A percentile compares a stretch with the other conserved stretches of the same genome.
Evolutionary conservation across 2,113 vertebrate species (phyloP).

Genomic region (Nymphicus hollandicus): DNA sequence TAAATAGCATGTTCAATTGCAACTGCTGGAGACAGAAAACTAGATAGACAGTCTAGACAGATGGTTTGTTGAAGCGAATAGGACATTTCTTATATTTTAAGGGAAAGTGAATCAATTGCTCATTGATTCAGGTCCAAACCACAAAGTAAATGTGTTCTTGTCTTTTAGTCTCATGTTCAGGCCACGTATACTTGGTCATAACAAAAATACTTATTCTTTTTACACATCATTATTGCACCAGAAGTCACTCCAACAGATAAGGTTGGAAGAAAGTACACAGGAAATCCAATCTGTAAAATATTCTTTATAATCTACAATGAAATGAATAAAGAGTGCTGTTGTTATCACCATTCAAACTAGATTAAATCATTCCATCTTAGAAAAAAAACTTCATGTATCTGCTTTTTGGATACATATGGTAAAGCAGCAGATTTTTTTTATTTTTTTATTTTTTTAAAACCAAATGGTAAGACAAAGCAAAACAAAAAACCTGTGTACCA

Average conservation of each 20-base stretch:
- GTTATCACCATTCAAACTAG: background rate
- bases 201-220: slow-evolving; percentile 19
- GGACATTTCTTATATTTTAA: background rate
- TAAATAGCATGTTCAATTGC: background rate
- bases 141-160: background rate
- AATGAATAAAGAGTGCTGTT: background rate
- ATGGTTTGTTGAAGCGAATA: background rate
- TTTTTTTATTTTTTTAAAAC: background rate
- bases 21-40: background rate
- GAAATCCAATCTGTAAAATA: background rate
- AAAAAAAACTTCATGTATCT: background rate
- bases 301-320: background rate
- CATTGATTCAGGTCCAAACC: slow-evolving; percentile 8
- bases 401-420: background rate
- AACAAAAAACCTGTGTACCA: background rate
- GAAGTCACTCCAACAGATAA: background rate
- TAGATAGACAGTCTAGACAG: background rate
- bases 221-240: background rate
- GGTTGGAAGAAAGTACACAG: background rate
- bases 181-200: background rate
- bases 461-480: background rate
- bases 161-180: background rate
- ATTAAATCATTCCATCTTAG: background rate
- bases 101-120: background rate
- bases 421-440: background rate